Evolutionary conservation across 2,113 vertebrate genomes (phyloP), one percentile per base, ranked within the genome.

Genomic region (Burhinus oedicnemus): DNA sequence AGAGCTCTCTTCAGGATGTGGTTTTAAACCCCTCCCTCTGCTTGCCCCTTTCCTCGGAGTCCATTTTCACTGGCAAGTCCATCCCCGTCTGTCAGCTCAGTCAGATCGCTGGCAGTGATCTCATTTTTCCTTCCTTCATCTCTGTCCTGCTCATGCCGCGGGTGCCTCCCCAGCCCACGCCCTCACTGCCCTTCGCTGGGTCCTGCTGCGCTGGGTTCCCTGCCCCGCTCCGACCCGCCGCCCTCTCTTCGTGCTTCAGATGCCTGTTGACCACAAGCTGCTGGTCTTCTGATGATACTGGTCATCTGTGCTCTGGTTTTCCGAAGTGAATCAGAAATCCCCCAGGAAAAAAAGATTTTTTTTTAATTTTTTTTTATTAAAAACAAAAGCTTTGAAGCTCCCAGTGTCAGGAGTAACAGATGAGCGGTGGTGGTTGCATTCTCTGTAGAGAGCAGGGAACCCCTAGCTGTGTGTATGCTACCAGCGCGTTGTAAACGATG

Each of bases 401-500:
- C 5, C 11, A 0, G 23, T 6, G 30, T 21, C 14, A 9, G 68
- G 60, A 87, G 68, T 11, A 8, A 4, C 17, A 23, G 45, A 3
- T 3, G 20, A 11, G 42, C 12, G 85, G 78, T 8, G 45, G 58
- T 9, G 6, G 65, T 3, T 26, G 25, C 9, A 1, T 2, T 7
- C 45, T n/a, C 29, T 23, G 51, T 2, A 3, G 61, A 55, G 68
- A 36, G 27, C 58, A 22, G 79, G 58, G 51, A 38, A 3, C 18
- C 42, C 30, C 4, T 1, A 1, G 42, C 27, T 15, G 1, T 0
- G 1, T 1, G 1, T 2, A 1, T 5, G 42, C 27, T 25, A 8
- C 12, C 2, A 2, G 54, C 1, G 1, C 3, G 0, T 5, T 17
- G 26, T 11, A 9, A 25, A 11, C 7, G 54, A 3, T 0, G 1